phyloP scores from a whole-genome alignment of 2,113 vertebrate species.

The Chaenocephalus aceratus region DNA sequence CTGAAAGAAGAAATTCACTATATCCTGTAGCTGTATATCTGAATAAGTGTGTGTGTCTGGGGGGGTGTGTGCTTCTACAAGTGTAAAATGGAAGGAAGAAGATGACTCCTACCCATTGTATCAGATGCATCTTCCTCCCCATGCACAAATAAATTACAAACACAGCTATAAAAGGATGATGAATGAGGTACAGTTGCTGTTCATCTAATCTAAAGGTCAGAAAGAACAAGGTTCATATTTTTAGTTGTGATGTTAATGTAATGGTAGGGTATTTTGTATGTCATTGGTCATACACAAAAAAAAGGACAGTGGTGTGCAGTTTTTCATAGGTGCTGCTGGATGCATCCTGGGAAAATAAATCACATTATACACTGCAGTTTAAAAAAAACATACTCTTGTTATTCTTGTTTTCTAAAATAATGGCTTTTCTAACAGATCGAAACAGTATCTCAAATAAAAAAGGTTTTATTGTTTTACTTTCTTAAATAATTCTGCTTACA shows the following conservation, averaged over 20 bases:
- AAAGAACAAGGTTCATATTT: conserved; percentile 33
- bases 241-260: conserved; percentile 26
- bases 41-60: background rate
- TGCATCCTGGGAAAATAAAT: background rate
- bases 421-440: background rate
- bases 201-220: conserved; percentile 40
- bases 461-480: too few species aligned
- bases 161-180: conserved; percentile 12
- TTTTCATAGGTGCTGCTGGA: background rate
- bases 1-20: conserved; percentile 6
- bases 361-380: background rate
- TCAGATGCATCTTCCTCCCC: conserved; percentile 1
- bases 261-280: background rate
- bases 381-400: too few species aligned
- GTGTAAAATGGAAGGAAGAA: conserved; percentile 6
- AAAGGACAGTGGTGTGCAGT: background rate
- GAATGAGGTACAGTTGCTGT: conserved; percentile 8
- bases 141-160: conserved; percentile 12
- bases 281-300: background rate
- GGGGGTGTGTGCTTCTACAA: background rate
- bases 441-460: too few species aligned
- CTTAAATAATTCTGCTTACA: too few species aligned
- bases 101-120: conserved; percentile 5
- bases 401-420: too few species aligned
- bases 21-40: conserved; percentile 13